phyloP scores from a whole-genome alignment of 2,113 vertebrate genomes.

The Pantherophis guttatus region DNA sequence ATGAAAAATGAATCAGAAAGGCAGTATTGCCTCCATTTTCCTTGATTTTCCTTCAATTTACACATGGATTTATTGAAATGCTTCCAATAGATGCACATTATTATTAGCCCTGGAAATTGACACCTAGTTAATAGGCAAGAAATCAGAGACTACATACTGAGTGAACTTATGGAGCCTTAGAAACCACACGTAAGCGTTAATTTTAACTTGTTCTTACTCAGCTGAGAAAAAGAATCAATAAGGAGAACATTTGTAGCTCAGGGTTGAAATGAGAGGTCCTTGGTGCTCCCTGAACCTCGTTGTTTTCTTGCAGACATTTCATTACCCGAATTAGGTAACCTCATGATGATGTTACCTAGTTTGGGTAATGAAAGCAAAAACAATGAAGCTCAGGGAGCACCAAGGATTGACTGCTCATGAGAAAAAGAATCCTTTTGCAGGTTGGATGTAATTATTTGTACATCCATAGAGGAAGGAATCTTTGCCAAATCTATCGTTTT shows the following conservation, averaged over 20 bases:
- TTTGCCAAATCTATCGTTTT: not conserved
- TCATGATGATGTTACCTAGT: not conserved
- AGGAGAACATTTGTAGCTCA: not conserved
- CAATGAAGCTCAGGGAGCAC: too few species aligned
- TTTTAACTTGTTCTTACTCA: not conserved
- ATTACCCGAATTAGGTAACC: not conserved
- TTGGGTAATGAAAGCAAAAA: too few species aligned
- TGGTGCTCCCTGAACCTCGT: not conserved
- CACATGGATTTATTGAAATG: not conserved
- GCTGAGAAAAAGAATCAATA: not conserved
- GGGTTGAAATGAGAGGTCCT: not conserved
- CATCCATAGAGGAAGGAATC: not conserved
- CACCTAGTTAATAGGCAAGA: not conserved
- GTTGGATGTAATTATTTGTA: not conserved
- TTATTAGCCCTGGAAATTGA: not conserved
- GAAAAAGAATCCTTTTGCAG: not conserved
- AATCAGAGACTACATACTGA: not conserved
- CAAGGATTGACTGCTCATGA: not conserved
- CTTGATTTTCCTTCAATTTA: not conserved
- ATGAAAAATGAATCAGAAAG: not conserved
- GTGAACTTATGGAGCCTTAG: not conserved
- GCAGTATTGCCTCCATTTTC: not conserved
- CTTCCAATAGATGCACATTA: not conserved
- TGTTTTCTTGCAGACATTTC: not conserved
- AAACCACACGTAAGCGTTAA: not conserved